These are phyloP conservation scores for Graphium colonna DNA, from an alignment of 2,888 invertebrate species.

Conservation along the genomic window DNA sequence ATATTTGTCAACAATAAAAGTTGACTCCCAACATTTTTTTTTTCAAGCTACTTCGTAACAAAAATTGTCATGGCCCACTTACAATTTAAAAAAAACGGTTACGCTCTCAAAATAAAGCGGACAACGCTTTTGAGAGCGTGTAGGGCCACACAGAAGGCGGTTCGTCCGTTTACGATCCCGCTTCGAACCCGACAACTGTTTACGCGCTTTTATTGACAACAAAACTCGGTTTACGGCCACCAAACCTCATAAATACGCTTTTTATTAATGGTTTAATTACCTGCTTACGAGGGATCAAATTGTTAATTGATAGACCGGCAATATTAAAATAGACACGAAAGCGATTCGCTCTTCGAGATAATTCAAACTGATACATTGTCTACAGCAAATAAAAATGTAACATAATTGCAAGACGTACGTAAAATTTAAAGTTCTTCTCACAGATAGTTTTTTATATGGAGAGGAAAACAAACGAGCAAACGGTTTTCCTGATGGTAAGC, in stretches of 20 bases:
- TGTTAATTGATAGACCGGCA: constrained; percentile 37
- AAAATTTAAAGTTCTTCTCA: too few relatives aligned
- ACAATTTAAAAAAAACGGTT: not conserved
- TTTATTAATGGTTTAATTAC: constrained; percentile 58
- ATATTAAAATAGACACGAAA: not conserved
- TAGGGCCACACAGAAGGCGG: constrained; percentile 50
- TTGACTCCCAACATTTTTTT: too few relatives aligned
- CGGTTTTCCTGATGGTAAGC: too few relatives aligned
- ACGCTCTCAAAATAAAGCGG: not conserved
- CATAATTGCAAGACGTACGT: not conserved
- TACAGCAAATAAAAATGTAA: not conserved
- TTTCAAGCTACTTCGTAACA: too few relatives aligned
- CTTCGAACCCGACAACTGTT: constrained; percentile 47
- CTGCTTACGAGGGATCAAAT: constrained; percentile 30
- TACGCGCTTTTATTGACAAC: constrained; percentile 59
- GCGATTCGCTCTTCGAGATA: too few relatives aligned
- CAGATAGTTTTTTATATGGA: too few relatives aligned
- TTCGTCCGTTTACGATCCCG: constrained; percentile 45
- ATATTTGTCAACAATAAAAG: too few relatives aligned
- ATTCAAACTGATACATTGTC: too few relatives aligned
- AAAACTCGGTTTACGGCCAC: constrained; percentile 52
- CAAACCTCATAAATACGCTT: constrained; percentile 50
- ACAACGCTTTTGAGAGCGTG: not conserved
- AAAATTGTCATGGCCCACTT: not conserved
- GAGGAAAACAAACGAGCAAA: too few relatives aligned